Base-by-base conservation (phyloP, 2,888 invertebrate species). In the Campoplex capitator region DNA sequence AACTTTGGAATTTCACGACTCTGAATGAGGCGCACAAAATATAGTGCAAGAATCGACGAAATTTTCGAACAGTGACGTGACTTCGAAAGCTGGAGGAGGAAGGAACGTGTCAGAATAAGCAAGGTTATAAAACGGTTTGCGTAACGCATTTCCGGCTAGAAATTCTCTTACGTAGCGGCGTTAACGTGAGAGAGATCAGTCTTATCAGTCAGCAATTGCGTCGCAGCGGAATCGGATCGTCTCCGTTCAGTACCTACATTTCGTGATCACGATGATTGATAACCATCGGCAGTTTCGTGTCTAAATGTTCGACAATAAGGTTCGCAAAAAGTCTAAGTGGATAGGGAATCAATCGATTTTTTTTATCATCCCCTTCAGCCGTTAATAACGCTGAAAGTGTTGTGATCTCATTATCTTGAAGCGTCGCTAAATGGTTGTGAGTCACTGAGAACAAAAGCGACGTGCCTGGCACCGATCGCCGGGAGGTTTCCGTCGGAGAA, bases 141-240 rank as follows among this genome's bases (percentile, higher is more conserved):
- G 56, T 28, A 77, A 83, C 67, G 48, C 35, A 23, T 73, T 68
- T 76, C 28, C 58, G 67, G 7, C 38, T 54, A 62, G 58, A 18
- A 28, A 32, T 32, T 62, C 23, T 38, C 62, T 28, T 38, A 58
- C 56, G 23, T 8, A 51, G 71, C 58, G 28, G 58, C 68, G 38
- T 42, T 18, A 16, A 18, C 32, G 68, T 56, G 73, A 54, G 42
- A 68, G 54, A 78, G 68, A 74, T 90, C 89, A 74, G 87, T 89
- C 88, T 90, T 88, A 89, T 91, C 90, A 87, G 88, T 85, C 78
- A 82, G 54, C 83, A 79, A 54, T 35, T 65, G 56, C 79, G 38
- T 28, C 54, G 78, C 75, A 23, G 11, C 42, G 74, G n/a, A 54
- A 51, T 75, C 65, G 70, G 79, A 71, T 48, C 58, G 54, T 38